Evolutionary conservation across 1,140 invertebrate species (phyloP).

Genomic region (Zaprionus gabonicus): DNA sequence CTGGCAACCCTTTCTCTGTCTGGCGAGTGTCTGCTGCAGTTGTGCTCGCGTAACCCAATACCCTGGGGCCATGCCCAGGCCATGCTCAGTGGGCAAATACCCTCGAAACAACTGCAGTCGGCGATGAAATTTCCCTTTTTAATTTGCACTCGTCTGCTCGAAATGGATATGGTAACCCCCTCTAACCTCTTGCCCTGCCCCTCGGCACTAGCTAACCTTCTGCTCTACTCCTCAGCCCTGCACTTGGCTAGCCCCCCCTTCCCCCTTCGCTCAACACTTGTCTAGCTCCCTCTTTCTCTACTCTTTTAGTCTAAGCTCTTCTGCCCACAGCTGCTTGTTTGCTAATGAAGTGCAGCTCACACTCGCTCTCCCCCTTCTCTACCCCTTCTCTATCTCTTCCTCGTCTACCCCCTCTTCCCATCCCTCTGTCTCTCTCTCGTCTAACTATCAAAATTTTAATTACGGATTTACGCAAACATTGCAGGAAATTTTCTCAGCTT

Average conservation of each 20-base stretch:
- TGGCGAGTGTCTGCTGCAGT: slow-evolving; percentile 54
- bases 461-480: slow-evolving; percentile 70
- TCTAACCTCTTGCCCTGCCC: neutral
- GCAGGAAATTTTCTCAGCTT: slow-evolving; percentile 45
- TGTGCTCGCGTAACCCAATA: slow-evolving; percentile 54
- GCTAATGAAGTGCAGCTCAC: slow-evolving; percentile 1
- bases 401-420: neutral
- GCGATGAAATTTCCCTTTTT: slow-evolving; percentile 48
- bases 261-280: neutral
- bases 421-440: slow-evolving; percentile 16
- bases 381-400: accelerated
- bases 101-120: slow-evolving; percentile 42
- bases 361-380: neutral
- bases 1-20: slow-evolving; percentile 26
- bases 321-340: neutral
- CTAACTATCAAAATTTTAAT: slow-evolving; percentile 60
- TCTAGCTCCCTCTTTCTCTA: neutral
- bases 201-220: no score
- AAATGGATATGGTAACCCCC: slow-evolving; percentile 54
- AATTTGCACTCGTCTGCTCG: slow-evolving; percentile 70
- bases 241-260: neutral
- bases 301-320: neutral
- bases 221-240: neutral
- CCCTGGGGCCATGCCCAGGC: neutral
- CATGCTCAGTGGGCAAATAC: slow-evolving; percentile 35